phyloP scores from a whole-genome alignment of 23 tunicate genomes.

The Phallusia fumigata region DNA sequence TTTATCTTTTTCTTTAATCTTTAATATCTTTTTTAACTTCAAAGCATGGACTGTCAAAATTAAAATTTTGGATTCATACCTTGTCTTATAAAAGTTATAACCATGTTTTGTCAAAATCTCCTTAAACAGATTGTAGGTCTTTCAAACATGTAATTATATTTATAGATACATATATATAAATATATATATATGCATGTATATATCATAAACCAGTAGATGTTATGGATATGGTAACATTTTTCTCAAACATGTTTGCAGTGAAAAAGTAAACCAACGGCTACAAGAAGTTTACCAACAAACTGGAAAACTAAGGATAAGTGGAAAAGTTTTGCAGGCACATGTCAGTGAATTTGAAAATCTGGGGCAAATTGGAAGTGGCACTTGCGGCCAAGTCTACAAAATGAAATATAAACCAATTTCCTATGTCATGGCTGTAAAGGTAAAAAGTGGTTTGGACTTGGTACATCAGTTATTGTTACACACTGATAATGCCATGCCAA shows the following conservation, averaged over 20 bases:
- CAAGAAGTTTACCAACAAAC: slow-evolving; percentile 75
- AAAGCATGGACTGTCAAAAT: too few relatives aligned
- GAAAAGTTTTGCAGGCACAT: slow-evolving; percentile 25
- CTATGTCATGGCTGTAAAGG: slow-evolving; percentile 92
- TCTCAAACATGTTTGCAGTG: slow-evolving; percentile 22
- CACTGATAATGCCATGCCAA: too few relatives aligned
- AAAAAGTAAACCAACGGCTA: slow-evolving; percentile 57
- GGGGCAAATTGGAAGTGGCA: slow-evolving; percentile 93
- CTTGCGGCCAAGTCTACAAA: slow-evolving; percentile 96
- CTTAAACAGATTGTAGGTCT: background rate
- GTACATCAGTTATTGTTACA: background rate
- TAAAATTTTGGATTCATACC: too few relatives aligned
- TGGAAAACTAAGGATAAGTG: slow-evolving; percentile 62
- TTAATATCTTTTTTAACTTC: too few relatives aligned
- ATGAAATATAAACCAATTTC: slow-evolving; percentile 60
- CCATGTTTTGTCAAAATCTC: too few relatives aligned
- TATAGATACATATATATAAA: too few relatives aligned
- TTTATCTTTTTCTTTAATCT: too few relatives aligned
- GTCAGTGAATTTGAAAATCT: slow-evolving; percentile 64
- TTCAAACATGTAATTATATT: too few relatives aligned
- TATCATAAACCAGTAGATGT: too few relatives aligned
- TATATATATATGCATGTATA: too few relatives aligned
- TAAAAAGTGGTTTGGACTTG: background rate
- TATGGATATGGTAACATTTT: background rate
- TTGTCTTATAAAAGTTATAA: too few relatives aligned